phyloP scores from a whole-genome alignment of 2,113 vertebrate genomes.

The Gnathonemus echidnorhynchus region DNA sequence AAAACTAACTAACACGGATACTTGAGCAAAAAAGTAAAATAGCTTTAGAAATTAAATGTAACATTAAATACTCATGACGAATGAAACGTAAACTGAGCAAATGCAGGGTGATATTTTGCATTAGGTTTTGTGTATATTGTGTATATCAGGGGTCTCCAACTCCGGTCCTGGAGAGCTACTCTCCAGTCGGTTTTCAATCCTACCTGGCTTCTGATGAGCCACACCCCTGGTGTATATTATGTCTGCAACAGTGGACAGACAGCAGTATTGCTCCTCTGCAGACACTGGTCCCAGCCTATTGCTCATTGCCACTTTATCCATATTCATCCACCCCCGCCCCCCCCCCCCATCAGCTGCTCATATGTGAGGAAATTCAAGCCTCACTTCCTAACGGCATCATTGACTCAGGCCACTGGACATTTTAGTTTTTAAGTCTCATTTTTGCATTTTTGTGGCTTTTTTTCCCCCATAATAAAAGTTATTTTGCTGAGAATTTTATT shows the following conservation, averaged over 20 bases:
- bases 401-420: neutral
- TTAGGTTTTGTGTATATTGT: neutral
- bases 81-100: neutral
- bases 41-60: neutral
- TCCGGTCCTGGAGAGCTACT: no score
- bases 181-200: no score
- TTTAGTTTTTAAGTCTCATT: neutral
- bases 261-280: no score
- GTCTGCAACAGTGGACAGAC: neutral
- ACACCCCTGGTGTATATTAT: neutral
- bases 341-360: neutral
- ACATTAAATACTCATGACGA: neutral
- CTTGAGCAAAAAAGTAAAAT: neutral
- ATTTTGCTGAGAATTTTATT: conserved; percentile 30
- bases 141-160: neutral
- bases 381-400: neutral
- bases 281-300: neutral
- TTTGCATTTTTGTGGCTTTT: neutral
- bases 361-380: neutral
- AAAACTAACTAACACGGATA: neutral
- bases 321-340: neutral
- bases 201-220: no score
- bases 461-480: conserved; percentile 26
- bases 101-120: neutral
- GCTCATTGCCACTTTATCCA: neutral